Conservation (phyloP, 2,113 vertebrate species). For the Haemorhous mexicanus region DNA sequence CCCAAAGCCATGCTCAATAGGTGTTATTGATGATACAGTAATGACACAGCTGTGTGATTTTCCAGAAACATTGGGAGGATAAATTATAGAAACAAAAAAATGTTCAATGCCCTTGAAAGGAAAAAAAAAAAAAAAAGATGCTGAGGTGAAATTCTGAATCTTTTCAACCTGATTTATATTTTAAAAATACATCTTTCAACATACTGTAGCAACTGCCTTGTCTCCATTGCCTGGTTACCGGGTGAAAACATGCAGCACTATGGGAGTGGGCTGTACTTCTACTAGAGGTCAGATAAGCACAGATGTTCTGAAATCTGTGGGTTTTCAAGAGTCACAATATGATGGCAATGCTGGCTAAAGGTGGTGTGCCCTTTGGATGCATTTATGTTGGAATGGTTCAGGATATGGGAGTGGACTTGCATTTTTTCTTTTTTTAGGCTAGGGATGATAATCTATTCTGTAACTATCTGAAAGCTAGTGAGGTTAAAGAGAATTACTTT, state of each 20-base stretch:
- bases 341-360: not conserved
- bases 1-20: not conserved
- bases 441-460: not conserved
- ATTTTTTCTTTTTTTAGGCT: not conserved
- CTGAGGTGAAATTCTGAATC: not conserved
- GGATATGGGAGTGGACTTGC: not conserved
- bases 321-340: not conserved
- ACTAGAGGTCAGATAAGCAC: not conserved
- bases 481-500: not conserved
- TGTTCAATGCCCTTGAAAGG: not conserved
- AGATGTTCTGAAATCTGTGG: not conserved
- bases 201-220: not conserved
- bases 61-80: not conserved
- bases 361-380: not conserved
- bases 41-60: not conserved
- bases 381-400: not conserved
- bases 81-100: not conserved
- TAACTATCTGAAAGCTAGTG: not conserved
- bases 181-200: not conserved
- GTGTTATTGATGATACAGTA: not conserved
- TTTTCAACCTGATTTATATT: not conserved
- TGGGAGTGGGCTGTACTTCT: not conserved
- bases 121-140: not conserved
- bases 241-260: rapidly evolving
- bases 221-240: not conserved